Evolutionary conservation across 2,797 vertebrate species (phyloP), one percentile per base, ranked within the genome.

Genomic region (Erpetoichthys calabaricus): DNA sequence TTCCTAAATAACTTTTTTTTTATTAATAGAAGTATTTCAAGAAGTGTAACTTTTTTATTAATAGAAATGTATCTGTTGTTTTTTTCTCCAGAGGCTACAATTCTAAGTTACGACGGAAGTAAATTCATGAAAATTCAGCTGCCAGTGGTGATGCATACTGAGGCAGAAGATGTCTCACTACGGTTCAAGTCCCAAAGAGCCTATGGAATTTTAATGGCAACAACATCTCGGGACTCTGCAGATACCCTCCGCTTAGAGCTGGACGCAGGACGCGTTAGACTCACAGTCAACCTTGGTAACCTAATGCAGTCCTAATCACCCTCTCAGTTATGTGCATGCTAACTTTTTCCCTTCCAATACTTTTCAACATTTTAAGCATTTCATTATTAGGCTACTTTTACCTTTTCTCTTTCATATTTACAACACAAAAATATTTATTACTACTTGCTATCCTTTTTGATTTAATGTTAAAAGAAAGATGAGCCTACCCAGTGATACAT

Each of bases 51-150:
- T 25, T 25, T 25, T 25, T 25, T 25, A 25, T 25, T 25, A 25
- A 25, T 25, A 25, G 25, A 25, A 25, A 25, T 25, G 25, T 25
- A 5, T 10, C 58, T 46, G 2, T 7, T 5, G 58, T 62, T 47
- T 49, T 41, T 47, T 10, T 57, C 59, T 50, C 45, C 74, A 99
- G 96, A 99, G 70, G 93, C 94, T 44, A 97, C 94, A 0, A 77
- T 98, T 68, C 80, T 99, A 70, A 98, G 93, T 75, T 99, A 97
- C 1, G 94, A 98, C 7, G 96, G 96, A 73, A 96, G 92, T 53
- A 98, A 97, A 87, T 98, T 96, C 61, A 98, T 99, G 96, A 99
- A 99, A 77, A 91, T 99, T 69, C 92, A 97, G 67, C 86, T 99
- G 61, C 93, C 94, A 0, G 78, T 95, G 71, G 93, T 92, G 68